Base-by-base conservation (phyloP, 1,140 invertebrate genomes). In the Antheraea mylitta region DNA sequence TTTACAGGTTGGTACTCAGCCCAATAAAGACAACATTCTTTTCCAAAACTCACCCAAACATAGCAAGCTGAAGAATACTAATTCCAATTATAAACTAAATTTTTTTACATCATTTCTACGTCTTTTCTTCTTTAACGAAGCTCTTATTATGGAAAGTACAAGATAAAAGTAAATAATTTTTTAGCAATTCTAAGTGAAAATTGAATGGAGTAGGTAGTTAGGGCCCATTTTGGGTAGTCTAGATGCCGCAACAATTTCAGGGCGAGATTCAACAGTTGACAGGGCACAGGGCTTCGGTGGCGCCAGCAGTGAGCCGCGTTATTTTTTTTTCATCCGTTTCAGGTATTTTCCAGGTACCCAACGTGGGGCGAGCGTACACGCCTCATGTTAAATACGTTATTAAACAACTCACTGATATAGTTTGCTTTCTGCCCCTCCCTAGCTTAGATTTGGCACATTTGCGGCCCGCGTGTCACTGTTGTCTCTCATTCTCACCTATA, bases 371-470 rank as follows among this genome's bases (percentile, higher is more conserved):
- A 89, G 85, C 85, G 87, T 85, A 86, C 71, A 74, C 77, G 68
- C 65, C 71, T 73, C 83, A 84, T 86, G 86, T 85, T 89, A 86
- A 69, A 81, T 74, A 77, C 68, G 75, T 80, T 82, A 69, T 79
- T 72, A 85, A 83, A 88, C 85, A 87, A 85, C 82, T 92, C 86
- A 93, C 90, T 93, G 88, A 93, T 91, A 89, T 85, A 90, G 91
- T 92, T 89, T 93, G 92, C 92, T 93, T 93, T 93, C 83, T 93
- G 92, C 92, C 92, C 89, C 89, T 92, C 88, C 91, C 89, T 93
- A 93, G 92, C 92, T 83, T 93, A 93, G 92, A 93, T 93, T 89
- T 92, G 92, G 92, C 91, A 93, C 87, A 91, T 90, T 89, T 82
- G 87, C 89, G 90, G 90, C 92, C 89, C 87, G 90, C 91, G 90